Evolutionary conservation across 1,140 invertebrate genomes (phyloP), one percentile per base, ranked within the genome.

Genomic region (Drosophila nebulosa): DNA sequence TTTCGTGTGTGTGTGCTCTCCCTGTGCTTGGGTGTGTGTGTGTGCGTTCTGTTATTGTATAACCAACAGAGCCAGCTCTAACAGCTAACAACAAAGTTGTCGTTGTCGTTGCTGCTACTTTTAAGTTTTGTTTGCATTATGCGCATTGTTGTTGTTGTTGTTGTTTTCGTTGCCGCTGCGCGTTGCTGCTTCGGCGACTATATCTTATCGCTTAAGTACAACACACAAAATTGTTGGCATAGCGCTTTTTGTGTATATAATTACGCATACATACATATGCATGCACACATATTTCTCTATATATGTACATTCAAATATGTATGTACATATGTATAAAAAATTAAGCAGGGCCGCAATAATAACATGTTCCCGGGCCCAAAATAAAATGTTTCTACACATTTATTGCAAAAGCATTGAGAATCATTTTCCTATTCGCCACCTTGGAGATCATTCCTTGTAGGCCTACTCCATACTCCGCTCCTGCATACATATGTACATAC

Each of bases 91-190:
- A 78, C 79, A 78, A 83, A 74, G 57, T 81, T 68, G 79, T 67
- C 62, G 68, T 56, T 56, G 67, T n/a, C 18, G 12, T 14, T 9
- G 53, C 14, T 68, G 71, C 61, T 78, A 46, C 55, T 69, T 65
- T 69, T 64, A 56, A 74, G 60, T 58, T 64, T 73, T 84, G 76
- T 84, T 85, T 85, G 79, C 80, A 84, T 85, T 85, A 79, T 79
- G 76, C 68, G 75, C 80, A 79, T 69, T 70, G 74, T 72, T 70
- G 59, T 61, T 59, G 24, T 51, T 61, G 50, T 58, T 71, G 26
- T 50, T 67, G 42, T 27, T 61, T 24, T 18, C 39, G 52, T 32
- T 42, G 7, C 3, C 53, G 55, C 30, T 63, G 36, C 62, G n/a
- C 42, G 69, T 62, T 63, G 30, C 52, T 63, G 51, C 62, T 51